Percentiles rank a stretch among this genome's conserved stretches.
Evolutionary conservation across 2,797 vertebrate genomes (phyloP).

Genomic region (Calcarius lapponicus): DNA sequence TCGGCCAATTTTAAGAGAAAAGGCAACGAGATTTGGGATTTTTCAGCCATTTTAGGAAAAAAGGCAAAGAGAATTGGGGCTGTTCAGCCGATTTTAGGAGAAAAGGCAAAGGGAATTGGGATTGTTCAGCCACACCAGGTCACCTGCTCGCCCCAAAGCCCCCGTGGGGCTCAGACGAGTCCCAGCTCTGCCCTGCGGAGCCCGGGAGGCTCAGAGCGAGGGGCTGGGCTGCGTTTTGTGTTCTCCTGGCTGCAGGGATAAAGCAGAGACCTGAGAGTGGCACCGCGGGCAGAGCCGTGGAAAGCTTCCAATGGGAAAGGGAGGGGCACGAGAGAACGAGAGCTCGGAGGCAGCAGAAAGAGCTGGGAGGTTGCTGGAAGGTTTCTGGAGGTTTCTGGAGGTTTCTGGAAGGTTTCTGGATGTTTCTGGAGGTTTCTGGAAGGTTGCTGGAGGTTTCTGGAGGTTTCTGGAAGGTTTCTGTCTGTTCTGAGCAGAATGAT

Average conservation of each 20-base stretch:
- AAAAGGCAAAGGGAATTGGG: neutral
- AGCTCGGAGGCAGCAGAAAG: neutral
- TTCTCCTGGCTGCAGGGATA: neutral
- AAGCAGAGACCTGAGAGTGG: neutral
- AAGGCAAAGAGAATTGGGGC: no score
- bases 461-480: neutral
- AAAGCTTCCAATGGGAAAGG: conserved; percentile 9
- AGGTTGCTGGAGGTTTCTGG: neutral
- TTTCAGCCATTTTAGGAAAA: no score
- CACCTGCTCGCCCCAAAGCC: neutral
- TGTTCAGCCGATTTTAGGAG: neutral
- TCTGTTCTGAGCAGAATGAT: neutral
- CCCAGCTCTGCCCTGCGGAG: neutral
- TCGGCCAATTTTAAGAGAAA: no score
- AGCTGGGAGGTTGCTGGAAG: neutral
- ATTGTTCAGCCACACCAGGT: neutral
- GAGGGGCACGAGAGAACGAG: neutral
- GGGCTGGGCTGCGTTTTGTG: neutral
- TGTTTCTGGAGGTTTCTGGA: no score
- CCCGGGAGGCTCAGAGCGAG: neutral
- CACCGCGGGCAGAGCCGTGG: neutral
- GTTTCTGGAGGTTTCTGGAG: no score
- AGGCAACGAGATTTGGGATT: no score
- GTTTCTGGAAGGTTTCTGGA: no score
- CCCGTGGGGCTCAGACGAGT: neutral